phyloP scores from a whole-genome alignment of 1,140 invertebrate genomes.

The Drosophila nebulosa region DNA sequence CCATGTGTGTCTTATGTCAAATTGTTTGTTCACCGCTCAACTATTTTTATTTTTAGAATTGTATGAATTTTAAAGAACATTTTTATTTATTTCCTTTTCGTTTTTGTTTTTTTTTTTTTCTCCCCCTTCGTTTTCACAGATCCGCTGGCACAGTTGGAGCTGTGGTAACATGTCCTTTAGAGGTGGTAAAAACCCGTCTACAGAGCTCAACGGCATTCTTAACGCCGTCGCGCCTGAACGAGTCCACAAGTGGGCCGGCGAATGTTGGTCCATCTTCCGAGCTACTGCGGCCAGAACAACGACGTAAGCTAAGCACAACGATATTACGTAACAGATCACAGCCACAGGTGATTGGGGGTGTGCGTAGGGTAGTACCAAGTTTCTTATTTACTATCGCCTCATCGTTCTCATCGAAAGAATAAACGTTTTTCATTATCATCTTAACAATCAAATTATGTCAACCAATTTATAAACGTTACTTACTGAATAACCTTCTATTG shows the following conservation, averaged over 20 bases:
- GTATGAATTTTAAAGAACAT: neutral
- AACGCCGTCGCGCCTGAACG: conserved; percentile 81
- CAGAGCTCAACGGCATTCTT: conserved; percentile 93
- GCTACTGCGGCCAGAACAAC: conserved; percentile 77
- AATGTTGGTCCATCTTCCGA: conserved; percentile 66
- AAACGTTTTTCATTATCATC: conserved; percentile 31
- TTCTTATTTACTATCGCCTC: conserved; percentile 66
- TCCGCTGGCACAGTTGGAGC: conserved; percentile 97
- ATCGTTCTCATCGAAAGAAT: no score
- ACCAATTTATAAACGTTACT: neutral
- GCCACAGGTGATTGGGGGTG: conserved; percentile 81
- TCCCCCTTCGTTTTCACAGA: conserved; percentile 82
- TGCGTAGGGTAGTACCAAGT: conserved; percentile 81
- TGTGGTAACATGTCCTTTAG: conserved; percentile 97
- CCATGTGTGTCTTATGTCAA: neutral
- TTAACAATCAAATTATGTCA: neutral
- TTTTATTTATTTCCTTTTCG: neutral
- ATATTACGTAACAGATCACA: conserved; percentile 81
- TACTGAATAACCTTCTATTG: conserved; percentile 11
- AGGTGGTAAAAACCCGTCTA: conserved; percentile 98
- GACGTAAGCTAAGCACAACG: conserved; percentile 81
- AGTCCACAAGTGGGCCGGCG: conserved; percentile 65
- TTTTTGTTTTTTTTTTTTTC: conserved; percentile 62
- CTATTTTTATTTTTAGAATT: conserved; percentile 22
- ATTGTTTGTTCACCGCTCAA: no score